Evolutionary conservation across 2,797 vertebrate species (phyloP).

Genomic region (Anguilla marmorata): DNA sequence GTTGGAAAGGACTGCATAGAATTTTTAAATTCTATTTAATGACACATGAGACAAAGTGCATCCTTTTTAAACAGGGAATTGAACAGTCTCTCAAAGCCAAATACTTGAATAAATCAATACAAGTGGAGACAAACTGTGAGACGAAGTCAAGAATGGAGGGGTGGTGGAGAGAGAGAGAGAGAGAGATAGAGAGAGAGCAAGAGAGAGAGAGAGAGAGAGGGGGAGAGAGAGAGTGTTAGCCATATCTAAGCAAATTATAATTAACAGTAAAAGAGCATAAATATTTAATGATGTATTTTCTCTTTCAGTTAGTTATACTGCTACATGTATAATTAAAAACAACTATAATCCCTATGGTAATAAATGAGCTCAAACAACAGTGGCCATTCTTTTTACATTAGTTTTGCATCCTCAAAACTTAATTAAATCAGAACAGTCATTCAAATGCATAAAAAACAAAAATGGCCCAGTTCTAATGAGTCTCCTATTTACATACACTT

Average conservation of each 20-base stretch:
- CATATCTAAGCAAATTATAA: neutral
- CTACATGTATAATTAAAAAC: neutral
- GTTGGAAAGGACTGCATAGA: neutral
- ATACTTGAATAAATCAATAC: constrained; percentile 3
- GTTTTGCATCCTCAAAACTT: neutral
- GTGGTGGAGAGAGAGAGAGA: neutral
- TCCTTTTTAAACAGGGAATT: constrained; percentile 1
- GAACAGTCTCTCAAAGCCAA: neutral
- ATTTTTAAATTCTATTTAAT: neutral
- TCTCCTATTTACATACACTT: neutral
- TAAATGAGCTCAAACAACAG: neutral
- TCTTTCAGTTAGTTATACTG: neutral
- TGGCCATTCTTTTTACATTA: neutral
- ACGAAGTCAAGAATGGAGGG: neutral
- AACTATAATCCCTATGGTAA: neutral
- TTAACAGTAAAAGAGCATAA: neutral
- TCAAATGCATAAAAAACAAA: neutral
- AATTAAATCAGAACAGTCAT: neutral
- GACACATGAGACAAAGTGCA: neutral
- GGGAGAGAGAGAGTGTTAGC: neutral
- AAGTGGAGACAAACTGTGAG: neutral
- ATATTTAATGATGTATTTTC: neutral
- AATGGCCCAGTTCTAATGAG: neutral
- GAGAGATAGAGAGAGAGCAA: too few species aligned
- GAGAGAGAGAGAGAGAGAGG: neutral